These are phyloP conservation scores for Drosophila peninsularis DNA, from an alignment of 2,888 invertebrate genomes.

Conservation along the genomic window DNA sequence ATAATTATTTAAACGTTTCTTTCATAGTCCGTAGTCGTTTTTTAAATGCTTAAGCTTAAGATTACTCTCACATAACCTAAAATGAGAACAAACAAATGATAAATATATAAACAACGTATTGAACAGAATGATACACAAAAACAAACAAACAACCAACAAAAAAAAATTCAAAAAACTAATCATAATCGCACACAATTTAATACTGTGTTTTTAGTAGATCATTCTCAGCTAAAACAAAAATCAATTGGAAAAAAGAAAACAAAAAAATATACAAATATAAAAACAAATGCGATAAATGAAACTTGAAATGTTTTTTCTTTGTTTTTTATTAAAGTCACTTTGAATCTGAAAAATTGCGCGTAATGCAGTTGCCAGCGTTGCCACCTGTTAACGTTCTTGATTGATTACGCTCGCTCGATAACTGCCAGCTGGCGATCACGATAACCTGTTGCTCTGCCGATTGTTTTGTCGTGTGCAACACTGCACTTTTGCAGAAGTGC, in stretches of 20 bases:
- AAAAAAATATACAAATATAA: constrained; percentile 50
- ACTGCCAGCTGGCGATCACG: constrained; percentile 27
- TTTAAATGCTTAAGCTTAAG: constrained; percentile 77
- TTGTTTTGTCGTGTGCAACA: constrained; percentile 15
- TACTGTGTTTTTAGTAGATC: constrained; percentile 64
- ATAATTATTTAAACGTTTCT: constrained; percentile 64
- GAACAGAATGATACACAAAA: constrained; percentile 41
- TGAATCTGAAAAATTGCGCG: background rate
- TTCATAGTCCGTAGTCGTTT: constrained; percentile 72
- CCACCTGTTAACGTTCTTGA: constrained; percentile 8
- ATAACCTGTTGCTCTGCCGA: constrained; percentile 7
- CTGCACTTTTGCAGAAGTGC: constrained; percentile 14
- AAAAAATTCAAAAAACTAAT: constrained; percentile 52
- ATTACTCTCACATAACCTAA: constrained; percentile 62
- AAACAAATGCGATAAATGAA: constrained; percentile 47
- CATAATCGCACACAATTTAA: constrained; percentile 65
- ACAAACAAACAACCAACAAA: too few relatives aligned
- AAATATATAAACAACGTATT: constrained; percentile 34
- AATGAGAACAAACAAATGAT: constrained; percentile 37
- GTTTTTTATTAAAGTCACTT: constrained; percentile 6
- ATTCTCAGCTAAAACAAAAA: constrained; percentile 49
- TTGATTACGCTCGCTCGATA: constrained; percentile 8
- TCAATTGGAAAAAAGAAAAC: constrained; percentile 34
- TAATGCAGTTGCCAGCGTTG: constrained; percentile 10
- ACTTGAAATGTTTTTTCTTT: constrained; percentile 15